Conservation (phyloP, 2,113 vertebrate genomes). For the Paracanthobrama guichenoti region DNA sequence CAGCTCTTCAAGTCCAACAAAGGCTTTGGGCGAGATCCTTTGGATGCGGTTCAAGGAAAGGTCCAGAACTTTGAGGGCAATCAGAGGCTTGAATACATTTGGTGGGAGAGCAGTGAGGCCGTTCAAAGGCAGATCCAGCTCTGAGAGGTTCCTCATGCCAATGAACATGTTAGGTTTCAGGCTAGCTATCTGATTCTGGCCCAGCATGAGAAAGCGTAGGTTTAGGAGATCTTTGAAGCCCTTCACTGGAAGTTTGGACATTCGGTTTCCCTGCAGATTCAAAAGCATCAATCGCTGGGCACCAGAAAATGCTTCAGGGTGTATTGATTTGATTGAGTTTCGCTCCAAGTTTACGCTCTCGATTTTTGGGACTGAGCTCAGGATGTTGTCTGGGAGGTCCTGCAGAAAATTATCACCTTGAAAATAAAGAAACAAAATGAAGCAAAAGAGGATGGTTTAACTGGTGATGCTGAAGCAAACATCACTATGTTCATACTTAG, state of each 20-base stretch:
- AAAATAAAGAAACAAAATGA: conserved; percentile 28
- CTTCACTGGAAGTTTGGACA: conserved; percentile 65
- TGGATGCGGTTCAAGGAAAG: conserved; percentile 75
- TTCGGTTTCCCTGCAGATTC: conserved; percentile 75
- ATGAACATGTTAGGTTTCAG: conserved; percentile 71
- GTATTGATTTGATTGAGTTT: conserved; percentile 73
- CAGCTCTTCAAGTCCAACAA: conserved; percentile 72
- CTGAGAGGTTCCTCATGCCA: conserved; percentile 76
- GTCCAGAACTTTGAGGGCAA: conserved; percentile 75
- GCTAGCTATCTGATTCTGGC: conserved; percentile 72
- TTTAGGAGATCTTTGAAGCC: conserved; percentile 75
- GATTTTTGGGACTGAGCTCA: conserved; percentile 67
- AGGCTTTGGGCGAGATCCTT: conserved; percentile 71
- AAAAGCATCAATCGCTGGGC: conserved; percentile 73
- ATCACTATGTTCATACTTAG: neutral
- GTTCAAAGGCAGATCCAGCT: conserved; percentile 75
- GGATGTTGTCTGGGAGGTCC: conserved; percentile 64
- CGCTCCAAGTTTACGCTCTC: conserved; percentile 75
- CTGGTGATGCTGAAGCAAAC: neutral
- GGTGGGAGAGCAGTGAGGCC: conserved; percentile 64
- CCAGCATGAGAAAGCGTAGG: conserved; percentile 78
- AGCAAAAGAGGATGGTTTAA: neutral
- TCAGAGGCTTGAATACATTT: conserved; percentile 73
- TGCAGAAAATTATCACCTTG: conserved; percentile 74
- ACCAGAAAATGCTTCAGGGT: conserved; percentile 70